Percentiles rank a stretch among this genome's conserved stretches.
phyloP scores from a whole-genome alignment of 1,140 invertebrate species.

The Muscidifurax raptorellus region DNA sequence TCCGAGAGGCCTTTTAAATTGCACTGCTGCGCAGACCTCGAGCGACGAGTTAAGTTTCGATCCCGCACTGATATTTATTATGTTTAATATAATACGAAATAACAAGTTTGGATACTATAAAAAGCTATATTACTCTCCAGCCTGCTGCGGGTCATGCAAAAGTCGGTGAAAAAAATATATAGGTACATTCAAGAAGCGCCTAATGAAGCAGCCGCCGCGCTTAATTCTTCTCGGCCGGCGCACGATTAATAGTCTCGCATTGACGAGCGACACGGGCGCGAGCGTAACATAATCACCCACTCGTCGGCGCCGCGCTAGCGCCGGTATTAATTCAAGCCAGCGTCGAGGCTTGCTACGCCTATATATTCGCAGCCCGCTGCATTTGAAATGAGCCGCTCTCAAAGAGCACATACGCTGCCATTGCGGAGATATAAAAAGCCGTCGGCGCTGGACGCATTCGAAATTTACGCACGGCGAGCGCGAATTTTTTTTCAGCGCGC shows the following conservation, averaged over 20 bases:
- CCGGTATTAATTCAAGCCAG: not conserved
- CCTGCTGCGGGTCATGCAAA: no score
- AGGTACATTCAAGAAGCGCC: not conserved
- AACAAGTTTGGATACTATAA: no score
- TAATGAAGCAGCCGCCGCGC: not conserved
- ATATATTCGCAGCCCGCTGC: not conserved
- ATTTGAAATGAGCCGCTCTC: constrained; percentile 15
- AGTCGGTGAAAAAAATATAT: not conserved
- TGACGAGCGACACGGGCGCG: not conserved
- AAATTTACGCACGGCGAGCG: not conserved
- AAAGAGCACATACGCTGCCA: not conserved
- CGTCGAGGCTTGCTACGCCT: not conserved
- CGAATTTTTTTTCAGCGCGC: not conserved
- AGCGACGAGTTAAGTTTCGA: not conserved
- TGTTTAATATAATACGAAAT: no score
- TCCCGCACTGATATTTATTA: not conserved
- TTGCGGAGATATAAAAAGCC: not conserved
- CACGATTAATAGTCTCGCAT: not conserved
- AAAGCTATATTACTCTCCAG: no score
- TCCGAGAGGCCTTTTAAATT: not conserved
- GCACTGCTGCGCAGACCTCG: not conserved
- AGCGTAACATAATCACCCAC: constrained; percentile 12
- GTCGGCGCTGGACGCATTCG: not conserved
- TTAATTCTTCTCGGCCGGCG: not conserved
- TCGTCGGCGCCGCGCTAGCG: not conserved